Conservation (phyloP, 2,113 vertebrate species). For the Stigmatopora nigra region DNA sequence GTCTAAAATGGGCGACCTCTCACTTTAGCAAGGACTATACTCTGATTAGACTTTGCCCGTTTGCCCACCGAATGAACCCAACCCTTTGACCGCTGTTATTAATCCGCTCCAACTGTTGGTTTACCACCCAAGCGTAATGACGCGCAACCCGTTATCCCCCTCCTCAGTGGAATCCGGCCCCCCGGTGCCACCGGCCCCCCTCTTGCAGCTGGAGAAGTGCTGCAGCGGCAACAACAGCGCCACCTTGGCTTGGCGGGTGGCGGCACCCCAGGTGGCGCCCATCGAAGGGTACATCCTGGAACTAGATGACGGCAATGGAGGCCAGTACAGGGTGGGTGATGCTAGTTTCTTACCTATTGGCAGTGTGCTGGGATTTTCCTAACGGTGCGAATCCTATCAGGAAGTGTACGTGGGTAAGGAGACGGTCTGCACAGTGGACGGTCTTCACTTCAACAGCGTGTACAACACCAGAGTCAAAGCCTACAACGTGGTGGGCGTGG, state of each 20-base stretch:
- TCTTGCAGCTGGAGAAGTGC: constrained; percentile 95
- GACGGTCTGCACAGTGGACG: constrained; percentile 94
- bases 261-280: constrained; percentile 67
- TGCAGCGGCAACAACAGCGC: constrained; percentile 94
- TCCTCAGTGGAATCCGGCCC: constrained; percentile 61
- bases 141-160: neutral
- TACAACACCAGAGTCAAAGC: constrained; percentile 96
- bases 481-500: constrained; percentile 83
- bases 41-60: constrained; percentile 23
- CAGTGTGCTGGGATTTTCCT: neutral
- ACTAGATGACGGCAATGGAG: constrained; percentile 91
- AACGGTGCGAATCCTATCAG: constrained; percentile 51
- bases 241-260: constrained; percentile 92
- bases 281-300: constrained; percentile 95
- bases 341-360: neutral
- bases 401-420: constrained; percentile 98
- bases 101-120: no score
- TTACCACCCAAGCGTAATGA: neutral
- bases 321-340: constrained; percentile 85
- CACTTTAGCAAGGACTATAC: constrained; percentile 2
- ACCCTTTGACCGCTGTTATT: constrained; percentile 4
- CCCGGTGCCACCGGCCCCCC: constrained; percentile 79
- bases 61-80: constrained; percentile 29
- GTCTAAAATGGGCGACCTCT: neutral
- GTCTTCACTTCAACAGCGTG: constrained; percentile 96